These are phyloP conservation scores for Ectemnius cavifrons DNA, from an alignment of 2,888 invertebrate genomes.

Conservation along the genomic window DNA sequence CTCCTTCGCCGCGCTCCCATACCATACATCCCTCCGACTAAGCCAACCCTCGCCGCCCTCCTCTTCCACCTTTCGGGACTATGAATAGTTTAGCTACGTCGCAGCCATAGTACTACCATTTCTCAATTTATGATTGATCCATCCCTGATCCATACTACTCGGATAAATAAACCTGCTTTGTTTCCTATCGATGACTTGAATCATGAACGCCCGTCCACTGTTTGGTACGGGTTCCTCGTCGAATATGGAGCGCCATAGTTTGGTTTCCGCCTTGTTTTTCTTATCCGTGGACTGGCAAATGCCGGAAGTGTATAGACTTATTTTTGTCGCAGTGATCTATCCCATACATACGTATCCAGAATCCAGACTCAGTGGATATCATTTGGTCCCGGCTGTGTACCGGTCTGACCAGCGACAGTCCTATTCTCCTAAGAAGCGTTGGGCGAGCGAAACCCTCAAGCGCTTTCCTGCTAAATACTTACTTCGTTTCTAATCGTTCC, in stretches of 20 bases:
- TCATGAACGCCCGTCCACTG: too few relatives aligned
- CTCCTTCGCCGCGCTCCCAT: constrained; percentile 30
- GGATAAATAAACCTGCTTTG: too few relatives aligned
- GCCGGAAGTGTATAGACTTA: background rate
- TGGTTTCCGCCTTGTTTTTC: too few relatives aligned
- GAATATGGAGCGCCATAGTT: too few relatives aligned
- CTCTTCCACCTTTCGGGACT: background rate
- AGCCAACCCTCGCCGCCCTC: background rate
- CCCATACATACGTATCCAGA: background rate
- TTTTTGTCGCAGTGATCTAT: background rate
- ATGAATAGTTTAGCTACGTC: too few relatives aligned
- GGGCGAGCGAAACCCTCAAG: constrained; percentile 2
- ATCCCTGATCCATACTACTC: too few relatives aligned
- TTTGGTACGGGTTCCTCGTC: too few relatives aligned
- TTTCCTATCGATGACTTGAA: too few relatives aligned
- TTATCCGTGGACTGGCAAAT: too few relatives aligned
- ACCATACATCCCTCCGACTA: constrained; percentile 30
- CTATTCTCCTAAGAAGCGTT: constrained; percentile 8
- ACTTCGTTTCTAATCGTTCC: constrained; percentile 48
- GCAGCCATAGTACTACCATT: too few relatives aligned
- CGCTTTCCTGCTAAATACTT: constrained; percentile 31
- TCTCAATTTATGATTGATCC: too few relatives aligned
- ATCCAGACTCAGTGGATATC: too few relatives aligned
- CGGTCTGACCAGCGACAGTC: constrained; percentile 7
- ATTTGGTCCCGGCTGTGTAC: background rate